Evolutionary conservation across 2,888 invertebrate species (phyloP).

Genomic region (Trissoscelio sp.): DNA sequence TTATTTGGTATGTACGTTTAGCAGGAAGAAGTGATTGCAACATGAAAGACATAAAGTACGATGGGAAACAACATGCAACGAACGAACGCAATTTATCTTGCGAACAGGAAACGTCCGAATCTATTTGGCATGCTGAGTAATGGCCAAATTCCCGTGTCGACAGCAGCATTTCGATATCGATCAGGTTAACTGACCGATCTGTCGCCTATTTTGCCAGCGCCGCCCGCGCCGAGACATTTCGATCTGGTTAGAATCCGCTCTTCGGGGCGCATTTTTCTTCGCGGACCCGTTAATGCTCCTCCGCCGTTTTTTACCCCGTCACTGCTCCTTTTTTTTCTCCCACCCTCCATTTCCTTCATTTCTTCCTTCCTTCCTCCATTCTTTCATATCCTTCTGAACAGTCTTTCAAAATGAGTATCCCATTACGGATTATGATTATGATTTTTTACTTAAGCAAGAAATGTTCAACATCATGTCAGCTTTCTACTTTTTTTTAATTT

Average conservation of each 20-base stretch:
- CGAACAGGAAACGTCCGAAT: constrained; percentile 66
- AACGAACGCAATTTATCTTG: constrained; percentile 68
- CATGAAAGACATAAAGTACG: constrained; percentile 66
- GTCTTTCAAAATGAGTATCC: constrained; percentile 51
- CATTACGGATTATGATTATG: constrained; percentile 50
- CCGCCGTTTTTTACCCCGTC: constrained; percentile 38
- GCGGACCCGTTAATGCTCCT: constrained; percentile 51
- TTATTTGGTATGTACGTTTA: constrained; percentile 45
- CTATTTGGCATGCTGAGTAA: constrained; percentile 69
- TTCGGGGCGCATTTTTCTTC: constrained; percentile 61
- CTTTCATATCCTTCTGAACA: constrained; percentile 25
- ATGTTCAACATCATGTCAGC: constrained; percentile 7
- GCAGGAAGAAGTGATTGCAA: constrained; percentile 64
- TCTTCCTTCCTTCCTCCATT: constrained; percentile 31
- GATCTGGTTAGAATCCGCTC: constrained; percentile 63
- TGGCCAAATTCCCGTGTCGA: constrained; percentile 67
- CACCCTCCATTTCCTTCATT: constrained; percentile 24
- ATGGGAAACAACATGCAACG: constrained; percentile 65
- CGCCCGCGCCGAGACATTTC: constrained; percentile 59
- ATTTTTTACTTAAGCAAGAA: constrained; percentile 43
- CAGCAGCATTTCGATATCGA: constrained; percentile 69
- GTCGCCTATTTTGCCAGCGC: constrained; percentile 64
- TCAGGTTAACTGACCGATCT: constrained; percentile 70
- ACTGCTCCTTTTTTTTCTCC: constrained; percentile 15
- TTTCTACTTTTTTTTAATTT: constrained; percentile 3